Evolutionary conservation across 1,140 invertebrate species (phyloP), one percentile per base, ranked within the genome.

Genomic region (Idris sp.): DNA sequence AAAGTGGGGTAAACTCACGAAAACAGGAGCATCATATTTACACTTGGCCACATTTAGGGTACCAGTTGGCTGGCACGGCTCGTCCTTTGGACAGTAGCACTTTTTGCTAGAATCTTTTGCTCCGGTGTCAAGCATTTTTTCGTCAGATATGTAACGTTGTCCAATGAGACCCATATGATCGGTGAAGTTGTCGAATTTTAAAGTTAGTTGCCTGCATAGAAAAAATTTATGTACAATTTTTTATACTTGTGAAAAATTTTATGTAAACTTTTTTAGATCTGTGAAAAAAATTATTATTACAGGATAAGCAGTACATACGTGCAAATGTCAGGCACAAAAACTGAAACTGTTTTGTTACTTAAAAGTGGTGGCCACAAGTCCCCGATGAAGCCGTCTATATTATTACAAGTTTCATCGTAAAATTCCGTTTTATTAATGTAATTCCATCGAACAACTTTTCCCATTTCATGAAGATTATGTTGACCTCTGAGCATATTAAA

Each of bases 1-100:
- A 88, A 97, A 97, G 83, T 98, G 96, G 0, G 96, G 96, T 58
- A 93, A 92, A 4, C 95, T 96, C 15, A 96, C 87, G 77, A 93
- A 95, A 0, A 93, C 91, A 0, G 96, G 96, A 7, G 94, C 92
- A 25, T 92, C 91, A 75, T 87, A 92, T 74, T 92, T 90, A 54
- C 93, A 94, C 7, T 85, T 85, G 2, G 92, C 91, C 31, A 94
- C 91, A 81, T 93, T 92, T 58, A 93, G 87, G 0, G 90, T 86
- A 1, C 91, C 91, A 19, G 88, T 89, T 4, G 89, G 89, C 18
- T 83, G 79, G 43, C 86, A 82, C n/a, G n/a, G n/a, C 16, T 86
- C 78, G 2, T 25, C 16, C 0, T 38, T 83, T 22, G 79, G 64
- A 65, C 88, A 90, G 74, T 89, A 92, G 78, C 91, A 92, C 36